These are phyloP conservation scores for Zootermopsis nevadensis DNA, from an alignment of 2,888 invertebrate species.

Conservation along the genomic window DNA sequence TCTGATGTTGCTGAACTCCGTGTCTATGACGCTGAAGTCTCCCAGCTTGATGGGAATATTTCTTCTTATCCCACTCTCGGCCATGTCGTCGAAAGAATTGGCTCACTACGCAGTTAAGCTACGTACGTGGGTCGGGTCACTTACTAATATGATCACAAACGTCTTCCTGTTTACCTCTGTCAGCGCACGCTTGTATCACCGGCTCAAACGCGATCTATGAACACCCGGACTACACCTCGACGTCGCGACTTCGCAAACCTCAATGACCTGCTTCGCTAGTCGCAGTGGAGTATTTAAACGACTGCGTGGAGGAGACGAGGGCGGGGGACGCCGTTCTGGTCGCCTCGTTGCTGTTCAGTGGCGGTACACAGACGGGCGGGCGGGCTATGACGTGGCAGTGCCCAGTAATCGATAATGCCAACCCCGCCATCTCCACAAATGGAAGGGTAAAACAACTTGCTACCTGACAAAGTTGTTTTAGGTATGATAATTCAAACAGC, in stretches of 20 bases:
- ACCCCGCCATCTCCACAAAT: conserved; percentile 29
- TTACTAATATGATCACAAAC: background rate
- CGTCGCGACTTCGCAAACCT: background rate
- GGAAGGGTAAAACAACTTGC: background rate
- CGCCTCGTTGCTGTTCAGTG: background rate
- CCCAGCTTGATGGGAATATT: conserved; percentile 94
- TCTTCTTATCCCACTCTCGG: conserved; percentile 85
- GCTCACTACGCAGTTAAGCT: background rate
- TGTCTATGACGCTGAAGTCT: conserved; percentile 95
- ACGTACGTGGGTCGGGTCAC: too few species aligned
- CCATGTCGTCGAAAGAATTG: conserved; percentile 67
- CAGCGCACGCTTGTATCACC: background rate
- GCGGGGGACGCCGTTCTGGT: background rate
- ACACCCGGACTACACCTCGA: background rate
- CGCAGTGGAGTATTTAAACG: conserved; percentile 6
- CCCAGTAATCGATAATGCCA: conserved; percentile 8
- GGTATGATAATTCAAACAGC: background rate
- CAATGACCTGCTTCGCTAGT: background rate
- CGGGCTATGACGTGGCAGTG: background rate
- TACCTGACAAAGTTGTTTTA: background rate
- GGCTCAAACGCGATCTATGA: background rate
- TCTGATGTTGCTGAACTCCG: conserved; percentile 95
- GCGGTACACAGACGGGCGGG: background rate
- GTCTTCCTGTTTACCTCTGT: background rate
- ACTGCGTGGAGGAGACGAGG: background rate